These are phyloP conservation scores for Xanthorhoe spadicearia DNA, from an alignment of 2,888 invertebrate species.

Conservation along the genomic window DNA sequence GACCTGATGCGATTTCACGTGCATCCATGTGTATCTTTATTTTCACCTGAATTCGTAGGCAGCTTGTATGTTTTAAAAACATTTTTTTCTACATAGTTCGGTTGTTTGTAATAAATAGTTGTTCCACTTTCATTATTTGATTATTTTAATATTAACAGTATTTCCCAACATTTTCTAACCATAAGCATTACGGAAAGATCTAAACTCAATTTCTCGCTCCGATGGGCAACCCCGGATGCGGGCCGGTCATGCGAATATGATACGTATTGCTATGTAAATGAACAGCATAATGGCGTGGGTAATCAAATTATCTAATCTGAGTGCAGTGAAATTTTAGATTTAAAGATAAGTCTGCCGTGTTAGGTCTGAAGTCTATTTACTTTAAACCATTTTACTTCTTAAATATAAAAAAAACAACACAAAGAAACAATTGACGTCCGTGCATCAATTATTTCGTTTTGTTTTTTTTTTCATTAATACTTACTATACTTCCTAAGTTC, in stretches of 20 bases:
- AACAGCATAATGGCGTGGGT: constrained; percentile 33
- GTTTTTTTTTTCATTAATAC: no score
- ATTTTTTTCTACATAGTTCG: no score
- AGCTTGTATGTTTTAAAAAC: no score
- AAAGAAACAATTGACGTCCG: no score
- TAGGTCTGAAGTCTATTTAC: not conserved
- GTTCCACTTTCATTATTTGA: not conserved
- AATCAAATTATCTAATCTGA: constrained; percentile 45
- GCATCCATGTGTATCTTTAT: no score
- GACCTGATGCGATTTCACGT: no score
- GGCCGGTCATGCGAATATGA: constrained; percentile 29
- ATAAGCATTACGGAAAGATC: constrained; percentile 35
- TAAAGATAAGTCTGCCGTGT: constrained; percentile 26
- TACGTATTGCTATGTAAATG: constrained; percentile 40
- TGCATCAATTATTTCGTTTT: no score
- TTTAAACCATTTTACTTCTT: no score
- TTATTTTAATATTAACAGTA: constrained; percentile 8
- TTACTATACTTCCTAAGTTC: no score
- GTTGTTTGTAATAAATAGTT: no score
- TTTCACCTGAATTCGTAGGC: no score
- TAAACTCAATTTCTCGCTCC: constrained; percentile 45
- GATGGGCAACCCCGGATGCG: constrained; percentile 39
- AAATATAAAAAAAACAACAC: no score
- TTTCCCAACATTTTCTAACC: constrained; percentile 32
- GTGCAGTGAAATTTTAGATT: constrained; percentile 32